Evolutionary conservation across 1,140 invertebrate species (phyloP), one percentile per base, ranked within the genome.

Genomic region (Heliconius congener): DNA sequence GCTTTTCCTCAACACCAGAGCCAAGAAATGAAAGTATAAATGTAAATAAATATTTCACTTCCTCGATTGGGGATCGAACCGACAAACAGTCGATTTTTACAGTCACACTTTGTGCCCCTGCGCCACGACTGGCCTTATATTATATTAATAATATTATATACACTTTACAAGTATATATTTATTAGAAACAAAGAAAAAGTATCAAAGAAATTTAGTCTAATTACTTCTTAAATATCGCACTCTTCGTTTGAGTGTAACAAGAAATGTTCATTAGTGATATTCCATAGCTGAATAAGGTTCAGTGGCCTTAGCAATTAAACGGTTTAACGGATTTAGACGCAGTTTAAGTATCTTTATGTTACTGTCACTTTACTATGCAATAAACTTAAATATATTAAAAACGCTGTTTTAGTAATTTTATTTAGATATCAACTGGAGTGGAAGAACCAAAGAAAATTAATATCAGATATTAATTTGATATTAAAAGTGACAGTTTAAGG

Each of bases 261-360:
- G 60, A 66, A 66, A 66, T 66, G 30, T 30, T 27, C 60, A 66
- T 66, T 66, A 66, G 60, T 16, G 60, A 11, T 66, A 3, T 66
- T 66, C 60, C 27, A 66, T 16, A 16, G 60, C 27, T 30, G 16
- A 66, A 18, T 66, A 66, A 66, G 60, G 60, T 66, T 66, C 60
- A 66, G 27, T 66, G 60, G 13, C 60, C 60, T 27, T 66, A 66
- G 60, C 27, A 66, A 66, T 66, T 66, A 66, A 66, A 27, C 30
- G 60, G 23, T 30, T 66, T 66, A 66, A 66, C 11, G 13, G 60
- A 27, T 66, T 66, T 66, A 66, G 60, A 66, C 60, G 60, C 23
- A 66, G 23, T 30, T 66, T 66, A 30, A 66, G 27, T 27, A 27
- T 66, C 60, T 66, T 66, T 30, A 11, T 66, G 13, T 66, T 27